Conservation (phyloP, 2,888 invertebrate genomes). For the Rotaria macrura region DNA sequence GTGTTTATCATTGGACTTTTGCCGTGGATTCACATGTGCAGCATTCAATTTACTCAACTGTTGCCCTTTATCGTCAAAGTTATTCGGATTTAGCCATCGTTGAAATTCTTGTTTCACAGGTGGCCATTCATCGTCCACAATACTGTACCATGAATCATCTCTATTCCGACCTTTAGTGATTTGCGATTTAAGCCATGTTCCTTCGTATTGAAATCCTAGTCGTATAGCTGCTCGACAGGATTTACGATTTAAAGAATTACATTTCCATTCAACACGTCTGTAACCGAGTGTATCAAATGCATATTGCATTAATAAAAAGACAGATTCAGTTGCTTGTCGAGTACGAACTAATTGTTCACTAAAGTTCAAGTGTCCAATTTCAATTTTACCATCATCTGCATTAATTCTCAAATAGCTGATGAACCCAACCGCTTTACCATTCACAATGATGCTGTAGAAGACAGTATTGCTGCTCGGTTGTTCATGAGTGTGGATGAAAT, state of each 20-base stretch:
- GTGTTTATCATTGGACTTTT: too few relatives aligned
- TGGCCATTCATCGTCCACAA: not conserved
- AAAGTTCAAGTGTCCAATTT: not conserved
- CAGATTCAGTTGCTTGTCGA: not conserved
- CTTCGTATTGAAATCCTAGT: not conserved
- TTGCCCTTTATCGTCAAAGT: not conserved
- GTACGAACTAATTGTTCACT: not conserved
- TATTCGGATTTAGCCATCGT: not conserved
- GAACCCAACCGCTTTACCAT: not conserved
- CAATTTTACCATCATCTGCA: not conserved
- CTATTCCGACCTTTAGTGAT: not conserved
- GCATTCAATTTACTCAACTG: not conserved
- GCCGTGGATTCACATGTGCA: not conserved
- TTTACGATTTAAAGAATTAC: not conserved
- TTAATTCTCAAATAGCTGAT: not conserved
- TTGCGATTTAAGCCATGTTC: not conserved
- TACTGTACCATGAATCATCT: not conserved
- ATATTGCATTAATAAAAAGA: not conserved
- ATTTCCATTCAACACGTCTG: not conserved
- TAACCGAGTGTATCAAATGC: not conserved
- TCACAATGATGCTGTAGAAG: not conserved
- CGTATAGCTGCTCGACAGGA: not conserved
- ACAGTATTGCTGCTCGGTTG: not conserved
- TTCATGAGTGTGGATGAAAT: not conserved
- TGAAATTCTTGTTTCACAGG: not conserved